These are phyloP conservation scores for Mycetomoellerius zeteki DNA, from an alignment of 1,140 invertebrate genomes.

Conservation along the genomic window DNA sequence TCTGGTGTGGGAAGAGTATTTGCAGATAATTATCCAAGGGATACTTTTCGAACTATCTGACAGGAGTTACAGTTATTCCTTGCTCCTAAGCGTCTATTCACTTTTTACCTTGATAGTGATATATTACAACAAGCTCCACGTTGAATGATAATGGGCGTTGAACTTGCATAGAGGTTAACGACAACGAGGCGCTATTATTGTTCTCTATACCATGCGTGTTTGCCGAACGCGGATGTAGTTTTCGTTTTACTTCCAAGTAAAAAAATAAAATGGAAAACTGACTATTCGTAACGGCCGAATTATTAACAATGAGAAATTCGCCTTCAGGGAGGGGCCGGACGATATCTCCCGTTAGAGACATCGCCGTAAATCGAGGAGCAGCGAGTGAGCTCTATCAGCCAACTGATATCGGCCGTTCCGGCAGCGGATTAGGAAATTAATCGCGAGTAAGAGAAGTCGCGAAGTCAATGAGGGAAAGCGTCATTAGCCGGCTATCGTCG, in stretches of 20 bases:
- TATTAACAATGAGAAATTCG: slow-evolving; percentile 28
- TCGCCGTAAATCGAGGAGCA: slow-evolving; percentile 18
- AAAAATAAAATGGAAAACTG: slow-evolving; percentile 34
- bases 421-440: slow-evolving; percentile 41
- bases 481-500: slow-evolving; percentile 41
- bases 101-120: slow-evolving; percentile 47
- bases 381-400: not conserved
- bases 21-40: slow-evolving; percentile 14
- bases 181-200: slow-evolving; percentile 47
- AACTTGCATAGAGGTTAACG: slow-evolving; percentile 55
- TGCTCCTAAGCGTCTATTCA: slow-evolving; percentile 29
- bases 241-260: slow-evolving; percentile 10
- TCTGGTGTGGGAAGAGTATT: slow-evolving; percentile 24
- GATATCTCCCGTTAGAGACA: slow-evolving; percentile 41
- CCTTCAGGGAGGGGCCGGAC: not conserved
- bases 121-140: slow-evolving; percentile 45
- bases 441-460: slow-evolving; percentile 45
- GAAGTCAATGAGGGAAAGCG: slow-evolving; percentile 35
- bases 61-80: slow-evolving; percentile 41
- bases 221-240: slow-evolving; percentile 23
- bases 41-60: slow-evolving; percentile 26
- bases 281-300: slow-evolving; percentile 17
- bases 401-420: slow-evolving; percentile 17
- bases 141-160: slow-evolving; percentile 55
- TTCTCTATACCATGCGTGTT: slow-evolving; percentile 9